phyloP scores from a whole-genome alignment of 2,113 vertebrate species.

The Cavia aperea region DNA sequence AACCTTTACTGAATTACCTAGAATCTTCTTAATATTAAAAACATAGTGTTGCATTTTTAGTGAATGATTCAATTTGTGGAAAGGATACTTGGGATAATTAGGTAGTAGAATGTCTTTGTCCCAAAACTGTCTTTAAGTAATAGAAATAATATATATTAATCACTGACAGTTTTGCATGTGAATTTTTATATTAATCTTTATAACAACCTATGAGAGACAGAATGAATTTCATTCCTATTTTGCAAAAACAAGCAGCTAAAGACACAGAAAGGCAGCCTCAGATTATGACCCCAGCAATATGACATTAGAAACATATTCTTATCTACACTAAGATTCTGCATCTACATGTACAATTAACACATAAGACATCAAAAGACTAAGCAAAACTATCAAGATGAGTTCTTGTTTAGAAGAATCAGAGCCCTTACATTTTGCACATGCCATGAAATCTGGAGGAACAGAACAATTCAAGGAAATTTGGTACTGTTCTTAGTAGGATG shows the following conservation, averaged over 20 bases:
- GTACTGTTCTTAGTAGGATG: accelerated
- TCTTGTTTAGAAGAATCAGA: not conserved
- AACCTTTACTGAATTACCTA: not conserved
- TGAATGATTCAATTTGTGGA: not conserved
- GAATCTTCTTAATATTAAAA: not conserved
- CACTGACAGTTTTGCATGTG: not conserved
- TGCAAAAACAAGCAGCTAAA: not conserved
- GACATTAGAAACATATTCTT: not conserved
- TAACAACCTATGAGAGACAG: not conserved
- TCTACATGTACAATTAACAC: not conserved
- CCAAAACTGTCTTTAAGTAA: not conserved
- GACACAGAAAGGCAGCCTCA: not conserved
- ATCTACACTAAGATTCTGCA: not conserved
- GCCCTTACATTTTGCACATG: accelerated
- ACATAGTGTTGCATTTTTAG: not conserved
- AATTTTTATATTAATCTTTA: not conserved
- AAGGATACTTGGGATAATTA: not conserved
- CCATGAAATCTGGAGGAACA: not conserved
- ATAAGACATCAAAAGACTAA: not conserved
- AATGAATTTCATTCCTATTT: not conserved
- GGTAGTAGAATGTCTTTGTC: not conserved
- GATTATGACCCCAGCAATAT: not conserved
- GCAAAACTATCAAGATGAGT: not conserved
- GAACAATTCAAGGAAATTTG: not conserved
- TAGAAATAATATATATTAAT: not conserved